phyloP scores from a whole-genome alignment of 2,113 vertebrate species.

The Riparia riparia region DNA sequence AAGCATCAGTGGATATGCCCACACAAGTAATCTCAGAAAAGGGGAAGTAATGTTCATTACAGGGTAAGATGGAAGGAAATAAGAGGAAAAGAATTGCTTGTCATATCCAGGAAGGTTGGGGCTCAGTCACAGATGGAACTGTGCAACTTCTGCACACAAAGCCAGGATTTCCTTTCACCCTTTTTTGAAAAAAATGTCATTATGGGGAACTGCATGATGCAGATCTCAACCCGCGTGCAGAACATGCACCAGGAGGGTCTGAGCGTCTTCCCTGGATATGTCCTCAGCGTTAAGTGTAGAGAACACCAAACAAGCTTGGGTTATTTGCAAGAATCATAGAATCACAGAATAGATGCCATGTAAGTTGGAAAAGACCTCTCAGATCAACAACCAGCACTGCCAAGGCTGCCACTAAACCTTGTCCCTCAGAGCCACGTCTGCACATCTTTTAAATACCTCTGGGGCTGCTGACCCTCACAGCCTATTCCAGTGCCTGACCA shows the following conservation, averaged over 20 bases:
- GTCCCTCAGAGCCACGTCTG: neutral
- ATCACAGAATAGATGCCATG: neutral
- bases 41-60: neutral
- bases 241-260: neutral
- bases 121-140: neutral
- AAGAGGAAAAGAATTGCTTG: neutral
- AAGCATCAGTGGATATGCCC: neutral
- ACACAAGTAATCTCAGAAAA: neutral
- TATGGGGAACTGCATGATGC: neutral
- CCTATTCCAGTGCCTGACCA: neutral
- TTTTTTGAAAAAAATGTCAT: neutral
- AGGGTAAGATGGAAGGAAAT: neutral
- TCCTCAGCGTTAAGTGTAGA: neutral
- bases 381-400: neutral
- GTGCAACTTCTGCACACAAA: neutral
- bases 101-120: neutral
- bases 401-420: neutral
- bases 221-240: fast-evolving
- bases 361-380: neutral
- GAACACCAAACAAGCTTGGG: neutral
- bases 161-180: neutral
- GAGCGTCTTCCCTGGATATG: neutral
- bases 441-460: neutral
- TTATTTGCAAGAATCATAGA: neutral
- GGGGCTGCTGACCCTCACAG: neutral